Evolutionary conservation across 2,888 invertebrate species (phyloP), one percentile per base, ranked within the genome.

Genomic region (Amphipyra tragopoginis): DNA sequence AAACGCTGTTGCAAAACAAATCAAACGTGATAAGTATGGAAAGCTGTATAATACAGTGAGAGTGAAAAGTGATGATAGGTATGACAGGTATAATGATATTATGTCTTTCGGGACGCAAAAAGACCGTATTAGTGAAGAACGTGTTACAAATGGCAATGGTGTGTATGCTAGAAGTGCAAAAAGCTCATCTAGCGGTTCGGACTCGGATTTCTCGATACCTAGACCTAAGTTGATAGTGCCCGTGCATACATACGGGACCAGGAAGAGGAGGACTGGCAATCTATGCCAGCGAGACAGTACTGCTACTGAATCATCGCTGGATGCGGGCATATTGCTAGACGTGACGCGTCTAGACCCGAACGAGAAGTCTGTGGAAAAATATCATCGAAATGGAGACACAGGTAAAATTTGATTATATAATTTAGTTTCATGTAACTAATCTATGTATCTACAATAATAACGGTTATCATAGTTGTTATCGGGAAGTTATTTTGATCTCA

Each of bases 191-290:
- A 95, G 95, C 80, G 93, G 94, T 64, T 95, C 95, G 4, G 96
- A 96, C 79, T 96, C 96, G 60, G 97, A 97, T 82, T 98, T 98
- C 90, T 96, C 96, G 71, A 98, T 98, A 88, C 98, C 98, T 5
- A 95, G 98, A 80, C 98, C 98, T 36, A 97, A 98, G 84, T 95
- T 98, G 78, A 97, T 98, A 85, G 98, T 98, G 75, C 98, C 98
- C 56, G 97, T 98, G 67, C 98, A 98, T 93, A 98, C 98, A 29
- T 98, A 98, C 85, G 98, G 97, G 58, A 96, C 96, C 67, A 95
- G 97, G 73, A 97, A 97, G 83, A 95, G 98, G 68, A 95, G 97
- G 77, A 98, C 98, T 42, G 98, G 98, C 9, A 98, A 98, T 89
- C 95, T 97, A 49, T 92, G 93, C 78, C 95, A 94, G 47, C 88